Evolutionary conservation across 2,797 vertebrate species (phyloP), one percentile per base, ranked within the genome.

Genomic region (Trachops cirrhosus): DNA sequence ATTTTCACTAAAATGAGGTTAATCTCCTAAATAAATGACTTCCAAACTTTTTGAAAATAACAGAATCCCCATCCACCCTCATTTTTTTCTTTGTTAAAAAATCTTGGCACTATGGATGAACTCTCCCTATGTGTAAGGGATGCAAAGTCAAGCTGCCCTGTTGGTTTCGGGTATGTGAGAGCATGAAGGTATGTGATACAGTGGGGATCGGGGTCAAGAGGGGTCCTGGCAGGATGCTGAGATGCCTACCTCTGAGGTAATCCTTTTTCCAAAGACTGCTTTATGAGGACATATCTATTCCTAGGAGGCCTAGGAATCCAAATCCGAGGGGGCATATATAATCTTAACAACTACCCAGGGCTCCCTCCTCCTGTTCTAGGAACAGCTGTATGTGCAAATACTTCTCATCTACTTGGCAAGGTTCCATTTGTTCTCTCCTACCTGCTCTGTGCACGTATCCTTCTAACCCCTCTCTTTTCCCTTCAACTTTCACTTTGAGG

Each of bases 1-100:
- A 3, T 80, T 93, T 87, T 88, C 12, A 68, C 5, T 11, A 41
- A 90, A 96, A 75, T 46, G 9, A 39, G 68, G 16, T 39, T 44
- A 79, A 74, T 64, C 90, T 44, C 26, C 22, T 54, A 93, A 75
- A 85, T 68, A 80, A 89, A 80, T 46, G 62, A 79, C 15, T 91
- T 29, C 12, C 9, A 74, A 52, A 1, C 4, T 39, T 39, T 46
- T 78, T 18, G 32, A n/a, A 84, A 89, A 26, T 8, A 85, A 54
- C 4, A 44, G 46, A 73, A 89, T 52, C n/a, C 29, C 9, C 18
- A 15, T 37, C 59, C 8, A 16, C 14, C 21, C 0, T 2, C 2
- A 24, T 10, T 11, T 21, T 32, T 62, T 62, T 16, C 19, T 16
- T 52, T n/a, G 44, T 64, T 24, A 10, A 87, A n/a, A 77, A 39